A percentile compares a stretch with the other conserved stretches of the same genome.
These are phyloP conservation scores for Parnassius smintheus DNA, from an alignment of 2,888 invertebrate genomes.

Conservation along the genomic window DNA sequence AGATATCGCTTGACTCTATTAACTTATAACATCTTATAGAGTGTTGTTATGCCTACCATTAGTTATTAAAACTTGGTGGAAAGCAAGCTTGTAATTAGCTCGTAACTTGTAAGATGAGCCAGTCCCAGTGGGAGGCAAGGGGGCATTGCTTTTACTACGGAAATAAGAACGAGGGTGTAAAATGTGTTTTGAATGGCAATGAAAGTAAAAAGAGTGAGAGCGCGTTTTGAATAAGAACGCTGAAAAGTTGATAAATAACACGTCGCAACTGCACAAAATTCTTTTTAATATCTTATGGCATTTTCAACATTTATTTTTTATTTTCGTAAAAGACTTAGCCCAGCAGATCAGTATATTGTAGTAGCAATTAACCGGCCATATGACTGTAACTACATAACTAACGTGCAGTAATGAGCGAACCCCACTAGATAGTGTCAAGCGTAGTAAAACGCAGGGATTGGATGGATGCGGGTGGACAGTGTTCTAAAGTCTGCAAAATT, in stretches of 20 bases:
- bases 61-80: constrained; percentile 54
- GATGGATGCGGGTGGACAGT: no score
- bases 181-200: constrained; percentile 23
- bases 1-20: not conserved
- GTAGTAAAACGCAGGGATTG: no score
- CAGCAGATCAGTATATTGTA: no score
- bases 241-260: constrained; percentile 1
- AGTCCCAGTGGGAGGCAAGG: constrained; percentile 10
- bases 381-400: no score
- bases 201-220: constrained; percentile 6
- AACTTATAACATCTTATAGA: constrained; percentile 5
- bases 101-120: constrained; percentile 48
- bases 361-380: no score
- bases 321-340: no score
- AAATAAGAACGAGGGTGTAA: constrained; percentile 19
- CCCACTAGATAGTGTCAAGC: no score
- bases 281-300: constrained; percentile 6
- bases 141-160: constrained; percentile 3
- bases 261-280: no score
- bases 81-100: constrained; percentile 58
- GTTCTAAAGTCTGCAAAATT: no score
- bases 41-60: constrained; percentile 32
- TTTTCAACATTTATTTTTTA: not conserved
- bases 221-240: constrained; percentile 8
- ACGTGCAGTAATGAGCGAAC: no score